Evolutionary conservation across 1,140 invertebrate genomes (phyloP).

Genomic region (Aporrectodea caliginosa): DNA sequence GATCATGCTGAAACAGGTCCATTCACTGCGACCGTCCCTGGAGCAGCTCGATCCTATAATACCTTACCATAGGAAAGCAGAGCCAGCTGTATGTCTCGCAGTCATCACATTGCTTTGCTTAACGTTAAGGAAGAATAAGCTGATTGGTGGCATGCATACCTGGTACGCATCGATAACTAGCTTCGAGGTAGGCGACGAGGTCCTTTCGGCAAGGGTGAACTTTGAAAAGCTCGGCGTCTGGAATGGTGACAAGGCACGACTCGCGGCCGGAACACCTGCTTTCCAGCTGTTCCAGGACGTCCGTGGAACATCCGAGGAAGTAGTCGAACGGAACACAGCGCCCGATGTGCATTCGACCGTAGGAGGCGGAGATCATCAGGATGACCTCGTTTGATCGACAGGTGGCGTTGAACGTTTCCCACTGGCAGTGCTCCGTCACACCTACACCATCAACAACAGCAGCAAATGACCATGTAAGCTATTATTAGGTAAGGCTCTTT

Average conservation of each 20-base stretch:
- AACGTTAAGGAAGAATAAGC: too few species aligned
- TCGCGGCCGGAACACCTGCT: slow-evolving; percentile 11
- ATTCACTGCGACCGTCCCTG: too few species aligned
- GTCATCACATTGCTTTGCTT: too few species aligned
- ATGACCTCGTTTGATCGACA: slow-evolving; percentile 22
- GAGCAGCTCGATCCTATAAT: too few species aligned
- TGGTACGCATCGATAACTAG: slow-evolving; percentile 27
- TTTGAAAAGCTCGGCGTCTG: slow-evolving; percentile 26
- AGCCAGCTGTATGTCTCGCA: too few species aligned
- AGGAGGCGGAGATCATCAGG: slow-evolving; percentile 21
- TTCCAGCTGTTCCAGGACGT: slow-evolving; percentile 27
- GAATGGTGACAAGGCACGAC: slow-evolving; percentile 20
- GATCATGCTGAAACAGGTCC: too few species aligned
- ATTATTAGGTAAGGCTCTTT: too few species aligned
- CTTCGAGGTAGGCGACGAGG: slow-evolving; percentile 29
- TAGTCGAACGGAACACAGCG: slow-evolving; percentile 25
- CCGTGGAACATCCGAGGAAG: slow-evolving; percentile 23
- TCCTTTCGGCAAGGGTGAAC: slow-evolving; percentile 30
- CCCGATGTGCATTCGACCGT: slow-evolving; percentile 31
- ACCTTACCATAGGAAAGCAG: too few species aligned
- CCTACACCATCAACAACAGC: too few species aligned
- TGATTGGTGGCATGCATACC: too few species aligned
- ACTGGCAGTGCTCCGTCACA: slow-evolving; percentile 23
- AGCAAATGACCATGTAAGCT: too few species aligned
- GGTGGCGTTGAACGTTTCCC: slow-evolving; percentile 28